Evolutionary conservation across 2,113 vertebrate genomes (phyloP), one percentile per base, ranked within the genome.

Genomic region (Oreocharis arfaki): DNA sequence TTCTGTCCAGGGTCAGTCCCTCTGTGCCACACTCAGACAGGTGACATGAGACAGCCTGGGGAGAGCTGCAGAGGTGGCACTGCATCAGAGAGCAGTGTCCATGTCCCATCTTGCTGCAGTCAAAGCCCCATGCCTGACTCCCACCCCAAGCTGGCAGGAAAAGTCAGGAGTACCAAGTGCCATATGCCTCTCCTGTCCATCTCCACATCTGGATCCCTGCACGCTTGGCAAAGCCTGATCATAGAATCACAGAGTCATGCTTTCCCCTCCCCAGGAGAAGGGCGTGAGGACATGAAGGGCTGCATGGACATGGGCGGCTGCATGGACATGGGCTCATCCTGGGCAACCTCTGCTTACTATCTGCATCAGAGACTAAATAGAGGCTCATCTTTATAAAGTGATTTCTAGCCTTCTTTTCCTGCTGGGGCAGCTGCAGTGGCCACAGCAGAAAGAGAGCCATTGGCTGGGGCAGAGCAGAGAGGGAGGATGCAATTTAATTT

Each of bases 401-500:
- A 71, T 95, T 95, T 89, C 91, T 81, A 73, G 63, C 75, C 89
- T 65, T 74, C 41, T 90, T 96, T 94, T 56, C 64, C 61, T 87
- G 49, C 50, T 35, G 60, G 47, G 46, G 47, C 24, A 46, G 46
- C 70, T 78, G 71, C 55, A 57, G 42, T 22, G 55, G 24, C 74
- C 39, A 24, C 53, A 23, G 52, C 41, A 65, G 73, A 50, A 71
- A 53, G 1, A 11, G 73, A 61, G 76, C 49, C 71, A 21, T 56
- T 79, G 91, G 93, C 70, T 49, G 22, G 73, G 65, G 65, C 37
- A 82, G 28, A 70, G 87, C 90, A 90, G 73, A 3, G 7, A 84
- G 90, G 67, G 67, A 77, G 60, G 42, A 55, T 33, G 86, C 94
- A 96, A 96, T 97, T 97, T 94, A 96, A 97, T 97, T 93, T 97